Evolutionary conservation across 2,888 invertebrate species (phyloP), one percentile per base, ranked within the genome.

Genomic region (Anoncus sp.): DNA sequence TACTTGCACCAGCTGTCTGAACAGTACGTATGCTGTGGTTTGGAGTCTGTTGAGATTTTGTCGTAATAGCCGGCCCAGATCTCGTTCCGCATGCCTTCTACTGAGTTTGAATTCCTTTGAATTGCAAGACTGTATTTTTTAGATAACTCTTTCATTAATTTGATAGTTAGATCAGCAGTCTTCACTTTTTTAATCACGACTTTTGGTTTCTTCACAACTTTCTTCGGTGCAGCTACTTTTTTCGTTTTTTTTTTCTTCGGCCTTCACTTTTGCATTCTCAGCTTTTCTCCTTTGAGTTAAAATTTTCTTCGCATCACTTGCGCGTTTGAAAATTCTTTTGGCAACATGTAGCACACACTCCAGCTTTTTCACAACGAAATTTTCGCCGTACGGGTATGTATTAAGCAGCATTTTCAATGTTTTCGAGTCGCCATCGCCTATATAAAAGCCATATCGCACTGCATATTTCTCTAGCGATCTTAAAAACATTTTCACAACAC

Each of bases 11-110:
- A 80, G 20, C 65, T 70, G 22, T 78, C 79, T 67, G 80, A 57
- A 63, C 77, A 82, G 55, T 77, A 70, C 7, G 47, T 31, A 60
- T 82, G 81, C 75, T 80, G 82, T 59, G 80, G 81, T 27, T 83
- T 82, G 51, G 40, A 51, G 69, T 81, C 81, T 5, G 81, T 81
- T 65, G 81, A 82, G 45, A 71, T 75, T 47, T 74, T 76, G 60
- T 82, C 81, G 43, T 75, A 81, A 57, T 53, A 80, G 49, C 72
- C 77, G 20, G 80, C 78, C 80, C 81, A 82, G 53, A 82, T 82
- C 67, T 79, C 81, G 51, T 66, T 77, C n/a, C 65, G 45, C 81
- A 82, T 82, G 12, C 67, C 65, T 75, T 81, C 79, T 4, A 80
- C 43, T 18, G 73, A 79, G 72, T 81, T 47, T 16, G 27, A 14